Evolutionary conservation across 1,140 invertebrate genomes (phyloP), one percentile per base, ranked within the genome.

Genomic region (Melitaea cinxia): DNA sequence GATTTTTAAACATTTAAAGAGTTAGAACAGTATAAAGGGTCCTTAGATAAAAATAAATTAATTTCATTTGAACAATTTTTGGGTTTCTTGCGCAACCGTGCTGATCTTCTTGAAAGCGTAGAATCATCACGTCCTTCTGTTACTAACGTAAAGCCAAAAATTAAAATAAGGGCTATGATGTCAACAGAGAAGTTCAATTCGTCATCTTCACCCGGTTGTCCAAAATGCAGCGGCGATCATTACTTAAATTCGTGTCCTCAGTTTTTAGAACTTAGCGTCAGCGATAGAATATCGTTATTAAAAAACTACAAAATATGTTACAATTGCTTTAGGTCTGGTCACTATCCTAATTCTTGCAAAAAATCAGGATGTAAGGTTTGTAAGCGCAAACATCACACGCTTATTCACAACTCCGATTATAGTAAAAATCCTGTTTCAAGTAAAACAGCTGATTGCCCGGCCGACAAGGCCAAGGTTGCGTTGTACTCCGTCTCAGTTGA

Each of bases 261-360:
- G 10, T 77, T 77, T 68, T 19, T 71, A n/a, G 30, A 37, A 3
- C 33, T 74, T 12, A 72, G 45, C 54, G 72, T 66, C 23, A 33
- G 37, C 35, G 73, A 15, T 37, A 72, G 2, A 17, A 70, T 61
- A 52, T 72, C 30, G n/a, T n/a, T n/a, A n/a, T 33, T 33, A 7
- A 6, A 6, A 9, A 33, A 33, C 12, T 33, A 33, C 12, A 33
- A 33, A 33, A 33, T 33, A 52, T 76, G 73, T 54, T 76, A 58
- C 58, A 75, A 78, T 58, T 75, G 75, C 63, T 63, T 75, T 23
- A 23, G 42, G 4, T 24, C 28, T 7, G 75, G 70, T 37, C 70
- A 80, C 47, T 77, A 56, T 58, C 68, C 74, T 3, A 75, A 77
- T 19, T 39, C 59, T 30, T 77, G 74, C 28, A 75, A 70, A 58